Percentiles rank a stretch among this genome's conserved stretches.
Conservation (phyloP, 2,888 invertebrate species). For the Limenitis camilla region DNA sequence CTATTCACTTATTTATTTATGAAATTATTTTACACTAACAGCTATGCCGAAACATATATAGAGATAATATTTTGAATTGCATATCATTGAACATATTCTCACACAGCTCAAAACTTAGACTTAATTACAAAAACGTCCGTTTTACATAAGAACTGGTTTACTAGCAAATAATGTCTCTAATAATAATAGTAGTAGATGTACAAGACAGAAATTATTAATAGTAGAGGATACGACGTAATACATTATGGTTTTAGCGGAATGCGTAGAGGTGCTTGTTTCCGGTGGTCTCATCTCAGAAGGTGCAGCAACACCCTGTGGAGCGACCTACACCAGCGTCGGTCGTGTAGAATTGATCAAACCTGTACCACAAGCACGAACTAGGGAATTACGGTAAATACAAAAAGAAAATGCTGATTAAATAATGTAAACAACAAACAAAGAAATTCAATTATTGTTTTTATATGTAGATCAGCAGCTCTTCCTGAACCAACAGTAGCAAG, state of each 20-base stretch:
- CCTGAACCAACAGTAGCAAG: conserved; percentile 75
- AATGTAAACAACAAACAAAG: neutral
- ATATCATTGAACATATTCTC: no score
- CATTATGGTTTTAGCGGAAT: conserved; percentile 43
- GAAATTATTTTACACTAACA: no score
- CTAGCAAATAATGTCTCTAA: no score
- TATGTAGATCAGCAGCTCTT: conserved; percentile 75
- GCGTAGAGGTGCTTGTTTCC: conserved; percentile 66
- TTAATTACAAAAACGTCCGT: no score
- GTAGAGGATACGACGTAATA: neutral
- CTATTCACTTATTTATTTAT: no score
- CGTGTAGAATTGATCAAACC: conserved; percentile 60
- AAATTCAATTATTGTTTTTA: neutral
- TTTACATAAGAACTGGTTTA: no score
- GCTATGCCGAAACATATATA: no score
- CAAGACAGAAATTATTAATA: neutral
- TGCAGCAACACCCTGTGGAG: conserved; percentile 67
- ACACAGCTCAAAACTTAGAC: no score
- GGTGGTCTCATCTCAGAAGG: conserved; percentile 66
- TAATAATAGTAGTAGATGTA: no score
- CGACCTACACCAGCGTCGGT: conserved; percentile 68
- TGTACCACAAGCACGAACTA: conserved; percentile 55
- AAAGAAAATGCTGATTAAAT: neutral
- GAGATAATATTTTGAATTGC: no score
- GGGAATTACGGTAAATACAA: conserved; percentile 52